Evolutionary conservation across 2,888 invertebrate genomes (phyloP).

Genomic region (Drosophila longiperda): DNA sequence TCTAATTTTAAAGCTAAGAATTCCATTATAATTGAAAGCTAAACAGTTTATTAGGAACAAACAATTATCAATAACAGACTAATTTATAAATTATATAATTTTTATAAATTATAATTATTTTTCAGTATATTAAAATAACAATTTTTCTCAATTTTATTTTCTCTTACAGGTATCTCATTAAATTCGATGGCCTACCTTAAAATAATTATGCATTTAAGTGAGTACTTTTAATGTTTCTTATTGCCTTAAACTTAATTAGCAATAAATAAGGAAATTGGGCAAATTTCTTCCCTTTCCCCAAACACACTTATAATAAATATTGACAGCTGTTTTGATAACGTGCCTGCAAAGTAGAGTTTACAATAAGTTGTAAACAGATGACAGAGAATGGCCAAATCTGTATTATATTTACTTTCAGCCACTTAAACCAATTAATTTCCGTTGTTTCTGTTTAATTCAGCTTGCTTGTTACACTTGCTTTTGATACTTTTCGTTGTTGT

Average conservation of each 20-base stretch:
- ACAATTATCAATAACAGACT: not conserved
- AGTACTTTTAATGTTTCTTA: not conserved
- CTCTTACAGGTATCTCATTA: too few relatives aligned
- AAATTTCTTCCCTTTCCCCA: not conserved
- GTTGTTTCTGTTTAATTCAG: slow-evolving; percentile 54
- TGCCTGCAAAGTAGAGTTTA: slow-evolving; percentile 4
- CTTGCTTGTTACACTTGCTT: slow-evolving; percentile 42
- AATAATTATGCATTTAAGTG: not conserved
- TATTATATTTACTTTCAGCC: slow-evolving; percentile 66
- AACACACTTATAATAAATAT: not conserved
- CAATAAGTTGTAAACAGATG: slow-evolving; percentile 18
- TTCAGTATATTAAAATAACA: not conserved
- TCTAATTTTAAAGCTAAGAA: not conserved
- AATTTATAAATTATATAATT: too few relatives aligned
- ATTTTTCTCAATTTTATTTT: not conserved
- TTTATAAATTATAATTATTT: not conserved
- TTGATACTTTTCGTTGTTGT: slow-evolving; percentile 26
- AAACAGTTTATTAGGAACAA: not conserved
- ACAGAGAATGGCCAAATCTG: slow-evolving; percentile 31
- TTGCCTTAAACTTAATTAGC: not conserved
- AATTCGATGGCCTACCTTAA: not conserved
- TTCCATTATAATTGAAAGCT: not conserved
- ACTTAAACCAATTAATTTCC: slow-evolving; percentile 69
- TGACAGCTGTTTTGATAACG: not conserved
- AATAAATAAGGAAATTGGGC: not conserved